These are phyloP conservation scores for Pogonophryne albipinna DNA, from an alignment of 2,797 vertebrate genomes.

Conservation along the genomic window DNA sequence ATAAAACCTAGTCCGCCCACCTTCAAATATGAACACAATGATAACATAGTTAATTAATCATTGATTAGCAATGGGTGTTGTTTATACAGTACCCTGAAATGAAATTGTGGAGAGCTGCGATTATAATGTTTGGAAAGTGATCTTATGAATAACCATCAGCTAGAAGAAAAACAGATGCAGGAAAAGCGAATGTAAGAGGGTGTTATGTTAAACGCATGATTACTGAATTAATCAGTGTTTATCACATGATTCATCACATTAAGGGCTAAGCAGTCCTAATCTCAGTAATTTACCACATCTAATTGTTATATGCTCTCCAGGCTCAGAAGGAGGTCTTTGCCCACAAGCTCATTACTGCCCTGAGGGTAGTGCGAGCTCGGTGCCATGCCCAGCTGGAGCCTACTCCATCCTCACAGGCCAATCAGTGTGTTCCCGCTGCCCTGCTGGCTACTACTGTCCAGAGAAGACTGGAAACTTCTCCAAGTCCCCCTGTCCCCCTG, in stretches of 20 bases:
- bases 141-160: constrained; percentile 47
- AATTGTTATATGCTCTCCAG: constrained; percentile 69
- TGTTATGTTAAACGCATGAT: constrained; percentile 58
- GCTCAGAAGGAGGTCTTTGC: constrained; percentile 84
- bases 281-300: constrained; percentile 51
- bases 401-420: constrained; percentile 90
- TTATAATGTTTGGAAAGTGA: constrained; percentile 32
- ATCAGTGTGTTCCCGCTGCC: constrained; percentile 87
- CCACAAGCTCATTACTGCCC: constrained; percentile 92
- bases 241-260: constrained; percentile 52
- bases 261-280: constrained; percentile 52
- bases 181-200: constrained; percentile 42
- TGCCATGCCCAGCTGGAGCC: constrained; percentile 89
- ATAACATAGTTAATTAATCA: neutral
- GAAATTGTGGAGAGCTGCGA: constrained; percentile 2
- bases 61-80: neutral
- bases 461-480: constrained; percentile 87
- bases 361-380: constrained; percentile 80
- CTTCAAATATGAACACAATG: constrained; percentile 2
- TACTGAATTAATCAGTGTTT: constrained; percentile 63
- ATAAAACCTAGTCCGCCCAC: neutral
- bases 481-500: constrained; percentile 87
- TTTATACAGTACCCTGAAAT: constrained; percentile 19
- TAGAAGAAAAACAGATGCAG: constrained; percentile 46
- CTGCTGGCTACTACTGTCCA: constrained; percentile 92